Evolutionary conservation across 2,888 invertebrate genomes (phyloP), one percentile per base, ranked within the genome.

Genomic region (Neoscelio sp.): DNA sequence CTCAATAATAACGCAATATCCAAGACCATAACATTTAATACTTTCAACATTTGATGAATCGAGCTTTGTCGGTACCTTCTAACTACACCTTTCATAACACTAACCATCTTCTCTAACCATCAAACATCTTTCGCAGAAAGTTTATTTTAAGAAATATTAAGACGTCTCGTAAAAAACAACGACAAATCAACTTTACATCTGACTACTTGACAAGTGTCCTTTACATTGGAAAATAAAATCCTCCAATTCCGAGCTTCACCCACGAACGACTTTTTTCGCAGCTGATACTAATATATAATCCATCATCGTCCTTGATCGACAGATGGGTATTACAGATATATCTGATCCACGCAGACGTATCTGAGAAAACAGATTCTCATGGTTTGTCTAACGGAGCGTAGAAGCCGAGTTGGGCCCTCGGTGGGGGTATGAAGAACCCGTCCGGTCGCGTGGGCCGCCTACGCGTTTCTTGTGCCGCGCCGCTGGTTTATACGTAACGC

Each of bases 401-500:
- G 23, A 54, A 12, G 28, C 0, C 15, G 23, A 23, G 23, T 3
- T 12, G 30, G 2, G 33, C 46, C 20, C 15, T 17, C 50, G 42
- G 73, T 62, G 64, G 84, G 78, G 83, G 82, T 71, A 80, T 70
- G 76, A 71, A 78, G 83, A 89, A 89, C 89, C 87, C 88, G 89
- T 90, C 86, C 83, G 84, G 90, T 89, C 90, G 89, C 90, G 90
- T 90, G 90, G 89, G 88, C 84, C 89, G 87, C 90, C 90, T 86
- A 90, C 90, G 87, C 90, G 74, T 82, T 84, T 83, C 84, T 83
- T 83, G 82, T 75, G 81, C 23, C 81, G 65, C 78, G 78, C 65
- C 75, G 77, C 15, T 40, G 74, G 62, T 74, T 70, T 76, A 74
- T 70, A 78, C 74, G 75, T 23, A 75, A 50, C 52, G 62, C 62